These are phyloP conservation scores for Halocynthia aurantium DNA, from an alignment of 23 tunicate species.

Conservation along the genomic window DNA sequence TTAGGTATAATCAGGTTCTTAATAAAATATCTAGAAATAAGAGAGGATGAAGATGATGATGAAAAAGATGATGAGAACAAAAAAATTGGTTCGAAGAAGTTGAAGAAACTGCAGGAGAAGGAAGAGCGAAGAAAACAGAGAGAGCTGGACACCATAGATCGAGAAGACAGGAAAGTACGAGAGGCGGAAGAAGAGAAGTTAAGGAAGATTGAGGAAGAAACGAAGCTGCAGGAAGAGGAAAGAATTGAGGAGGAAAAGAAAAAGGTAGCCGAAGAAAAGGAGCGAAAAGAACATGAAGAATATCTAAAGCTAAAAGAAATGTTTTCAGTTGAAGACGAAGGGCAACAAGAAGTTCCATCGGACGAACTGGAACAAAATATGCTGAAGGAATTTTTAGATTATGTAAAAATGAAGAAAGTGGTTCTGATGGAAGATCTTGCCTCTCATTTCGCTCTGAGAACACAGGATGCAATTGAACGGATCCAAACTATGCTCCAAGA, in stretches of 20 bases:
- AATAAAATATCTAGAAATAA: not conserved
- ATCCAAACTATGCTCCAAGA: conserved; percentile 68
- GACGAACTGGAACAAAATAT: conserved; percentile 61
- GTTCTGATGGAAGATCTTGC: conserved; percentile 87
- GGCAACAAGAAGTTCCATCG: conserved; percentile 29
- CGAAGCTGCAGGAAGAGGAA: conserved; percentile 39
- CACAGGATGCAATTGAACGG: conserved; percentile 88
- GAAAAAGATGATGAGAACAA: conserved; percentile 9
- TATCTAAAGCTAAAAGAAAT: conserved; percentile 62
- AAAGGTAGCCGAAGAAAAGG: conserved; percentile 55
- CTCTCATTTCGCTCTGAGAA: conserved; percentile 82
- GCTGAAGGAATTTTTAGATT: conserved; percentile 65
- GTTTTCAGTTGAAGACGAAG: conserved; percentile 89
- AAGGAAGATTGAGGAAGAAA: conserved; percentile 52
- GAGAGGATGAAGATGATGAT: conserved; percentile 25
- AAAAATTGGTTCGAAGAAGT: conserved; percentile 81
- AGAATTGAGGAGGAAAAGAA: conserved; percentile 58
- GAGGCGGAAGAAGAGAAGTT: conserved; percentile 52
- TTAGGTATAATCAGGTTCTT: not conserved
- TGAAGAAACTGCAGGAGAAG: conserved; percentile 70
- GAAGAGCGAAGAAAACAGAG: conserved; percentile 56
- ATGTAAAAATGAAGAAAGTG: conserved; percentile 68
- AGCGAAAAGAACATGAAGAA: conserved; percentile 74
- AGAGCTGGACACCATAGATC: conserved; percentile 50
- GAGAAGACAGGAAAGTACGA: conserved; percentile 54